Evolutionary conservation across 1,140 invertebrate species (phyloP), one percentile per base, ranked within the genome.

Genomic region (Drosophila subobscura): DNA sequence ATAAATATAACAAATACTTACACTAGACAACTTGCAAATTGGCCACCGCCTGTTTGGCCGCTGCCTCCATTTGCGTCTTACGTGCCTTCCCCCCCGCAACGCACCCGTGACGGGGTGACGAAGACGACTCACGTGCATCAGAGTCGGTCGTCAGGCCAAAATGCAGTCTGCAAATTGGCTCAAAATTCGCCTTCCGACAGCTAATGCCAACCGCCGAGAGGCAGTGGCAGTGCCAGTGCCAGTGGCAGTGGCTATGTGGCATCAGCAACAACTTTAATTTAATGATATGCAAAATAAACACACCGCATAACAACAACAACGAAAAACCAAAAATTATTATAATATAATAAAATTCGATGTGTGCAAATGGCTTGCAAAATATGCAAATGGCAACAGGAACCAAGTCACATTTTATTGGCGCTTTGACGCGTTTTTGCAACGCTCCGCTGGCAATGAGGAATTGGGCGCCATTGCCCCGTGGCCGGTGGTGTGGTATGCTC

Each of bases 211-310:
- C 10, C 33, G 3, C 33, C 4, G 33, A 27, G 25, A 37, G 33
- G 33, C 10, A 37, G 33, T 10, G 33, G 16, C 16, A 20, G 16
- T 20, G 16, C 16, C 16, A 1, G 16, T 20, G 16, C 16, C 16
- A 20, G 16, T 10, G 33, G 3, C 33, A 10, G 33, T 33, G 33
- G 29, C 29, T 33, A 7, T 3, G 33, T 37, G 33, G 58, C 29
- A 64, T 29, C 63, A 41, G 57, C 66, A 66, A 64, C 46, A 79
- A 79, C 81, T 86, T 85, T 81, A 80, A 78, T 81, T 81, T 81
- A 88, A 83, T 81, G 50, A 88, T 81, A 83, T 72, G 63, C 55
- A 77, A 86, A 77, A 76, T 77, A 81, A 81, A 83, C 72, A 80
- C 85, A 58, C 80, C 72, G 77, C 85, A 58, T 81, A 86, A 78